Evolutionary conservation across 2,888 invertebrate species (phyloP).

Genomic region (Nemoura dubitans): DNA sequence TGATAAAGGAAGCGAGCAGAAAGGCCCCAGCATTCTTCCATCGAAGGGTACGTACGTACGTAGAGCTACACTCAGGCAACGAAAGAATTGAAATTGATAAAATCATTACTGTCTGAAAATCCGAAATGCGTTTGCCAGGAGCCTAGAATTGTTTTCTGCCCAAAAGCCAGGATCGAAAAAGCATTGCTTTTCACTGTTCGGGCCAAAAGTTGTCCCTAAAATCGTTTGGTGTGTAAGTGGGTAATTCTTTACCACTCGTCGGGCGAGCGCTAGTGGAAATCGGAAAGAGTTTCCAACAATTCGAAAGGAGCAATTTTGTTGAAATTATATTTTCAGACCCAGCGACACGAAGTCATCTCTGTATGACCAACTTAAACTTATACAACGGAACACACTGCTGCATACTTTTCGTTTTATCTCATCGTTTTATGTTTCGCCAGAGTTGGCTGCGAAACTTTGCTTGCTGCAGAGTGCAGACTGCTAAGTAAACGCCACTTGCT

Average conservation of each 20-base stretch:
- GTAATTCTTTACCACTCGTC: neutral
- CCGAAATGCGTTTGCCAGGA: neutral
- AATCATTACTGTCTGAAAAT: neutral
- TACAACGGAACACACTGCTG: neutral
- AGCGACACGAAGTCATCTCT: neutral
- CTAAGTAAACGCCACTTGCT: neutral
- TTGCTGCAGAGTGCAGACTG: neutral
- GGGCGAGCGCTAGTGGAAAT: neutral
- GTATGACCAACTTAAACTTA: neutral
- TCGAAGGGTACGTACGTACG: too few relatives aligned
- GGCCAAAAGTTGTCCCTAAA: neutral
- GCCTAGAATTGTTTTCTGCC: neutral
- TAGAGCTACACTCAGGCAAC: neutral
- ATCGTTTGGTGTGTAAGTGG: slow-evolving; percentile 14
- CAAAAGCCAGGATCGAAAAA: neutral
- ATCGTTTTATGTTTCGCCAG: neutral
- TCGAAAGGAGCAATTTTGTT: neutral
- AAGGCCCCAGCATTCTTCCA: slow-evolving; percentile 2
- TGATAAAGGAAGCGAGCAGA: slow-evolving; percentile 14
- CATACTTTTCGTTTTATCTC: neutral
- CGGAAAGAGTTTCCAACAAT: neutral
- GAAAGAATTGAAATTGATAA: slow-evolving; percentile 3
- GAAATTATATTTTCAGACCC: neutral
- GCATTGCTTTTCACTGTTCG: neutral
- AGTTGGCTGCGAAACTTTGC: neutral